Evolutionary conservation across 2,888 invertebrate species (phyloP).

Genomic region (Drosophila anomelani): DNA sequence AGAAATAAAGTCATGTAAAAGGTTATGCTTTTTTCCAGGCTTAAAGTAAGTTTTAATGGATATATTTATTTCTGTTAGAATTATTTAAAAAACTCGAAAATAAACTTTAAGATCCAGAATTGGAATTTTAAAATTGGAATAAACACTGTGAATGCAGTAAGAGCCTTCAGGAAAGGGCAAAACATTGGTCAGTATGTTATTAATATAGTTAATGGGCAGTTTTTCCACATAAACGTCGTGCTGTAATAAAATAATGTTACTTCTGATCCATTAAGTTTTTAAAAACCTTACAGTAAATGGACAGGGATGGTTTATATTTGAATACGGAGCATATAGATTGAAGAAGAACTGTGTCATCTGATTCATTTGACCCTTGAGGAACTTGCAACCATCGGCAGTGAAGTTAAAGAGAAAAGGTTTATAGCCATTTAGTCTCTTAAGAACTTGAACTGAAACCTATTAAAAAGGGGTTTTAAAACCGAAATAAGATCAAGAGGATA

Average conservation of each 20-base stretch:
- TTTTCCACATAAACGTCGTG: slow-evolving; percentile 11
- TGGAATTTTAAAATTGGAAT: not conserved
- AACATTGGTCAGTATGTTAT: not conserved
- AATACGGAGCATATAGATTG: not conserved
- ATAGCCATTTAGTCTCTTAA: slow-evolving; percentile 16
- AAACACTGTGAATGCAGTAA: slow-evolving; percentile 4
- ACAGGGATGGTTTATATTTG: slow-evolving; percentile 8
- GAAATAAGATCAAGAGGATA: not conserved
- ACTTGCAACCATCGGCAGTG: not conserved
- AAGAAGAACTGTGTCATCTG: not conserved
- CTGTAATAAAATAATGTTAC: not conserved
- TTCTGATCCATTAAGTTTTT: not conserved
- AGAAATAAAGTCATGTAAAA: too few species aligned
- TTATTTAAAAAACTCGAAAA: too few species aligned
- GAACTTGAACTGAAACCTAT: slow-evolving; percentile 2
- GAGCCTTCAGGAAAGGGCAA: slow-evolving; percentile 8
- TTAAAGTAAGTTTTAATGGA: too few species aligned
- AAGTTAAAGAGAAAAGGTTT: slow-evolving; percentile 22
- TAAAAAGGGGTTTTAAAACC: not conserved
- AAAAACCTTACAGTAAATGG: slow-evolving; percentile 11
- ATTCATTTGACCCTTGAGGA: not conserved
- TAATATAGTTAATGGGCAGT: slow-evolving; percentile 1
- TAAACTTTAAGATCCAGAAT: slow-evolving; percentile 3
- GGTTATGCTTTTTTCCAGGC: too few species aligned
- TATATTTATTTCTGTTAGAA: too few species aligned